Percentiles rank a stretch among this genome's conserved stretches.
phyloP scores from a whole-genome alignment of 2,797 vertebrate species.

The Sebastes iracundus region DNA sequence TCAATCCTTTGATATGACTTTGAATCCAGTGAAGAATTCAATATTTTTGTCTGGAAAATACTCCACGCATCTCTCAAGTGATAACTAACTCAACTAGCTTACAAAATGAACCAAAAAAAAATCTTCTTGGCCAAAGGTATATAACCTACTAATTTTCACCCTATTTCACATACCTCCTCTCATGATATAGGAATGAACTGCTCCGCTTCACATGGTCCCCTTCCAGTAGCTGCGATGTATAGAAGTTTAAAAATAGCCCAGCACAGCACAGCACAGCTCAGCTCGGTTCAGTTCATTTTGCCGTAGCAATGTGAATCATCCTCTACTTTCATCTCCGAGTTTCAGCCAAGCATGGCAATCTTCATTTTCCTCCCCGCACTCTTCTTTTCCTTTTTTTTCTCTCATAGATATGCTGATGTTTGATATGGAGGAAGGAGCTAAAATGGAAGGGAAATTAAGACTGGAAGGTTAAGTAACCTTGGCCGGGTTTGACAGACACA shows the following conservation, averaged over 20 bases:
- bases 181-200: slow-evolving; percentile 64
- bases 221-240: slow-evolving; percentile 57
- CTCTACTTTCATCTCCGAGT: slow-evolving; percentile 78
- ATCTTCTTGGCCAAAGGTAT: neutral
- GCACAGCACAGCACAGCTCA: slow-evolving; percentile 44
- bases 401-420: slow-evolving; percentile 77
- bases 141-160: slow-evolving; percentile 3
- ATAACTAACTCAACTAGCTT: neutral
- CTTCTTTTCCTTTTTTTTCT: slow-evolving; percentile 52
- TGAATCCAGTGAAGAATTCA: neutral
- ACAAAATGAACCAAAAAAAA: neutral
- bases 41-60: neutral
- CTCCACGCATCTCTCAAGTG: neutral
- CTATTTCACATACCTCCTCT: slow-evolving; percentile 38
- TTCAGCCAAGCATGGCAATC: slow-evolving; percentile 80
- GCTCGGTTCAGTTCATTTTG: slow-evolving; percentile 78
- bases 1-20: neutral
- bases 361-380: slow-evolving; percentile 75
- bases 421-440: slow-evolving; percentile 79
- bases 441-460: slow-evolving; percentile 83
- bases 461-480: slow-evolving; percentile 82
- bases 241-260: slow-evolving; percentile 79
- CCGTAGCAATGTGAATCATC: slow-evolving; percentile 79
- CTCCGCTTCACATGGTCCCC: slow-evolving; percentile 66
- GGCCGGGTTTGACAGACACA: slow-evolving; percentile 82